phyloP scores from a whole-genome alignment of 2,797 vertebrate genomes.

The Phaenicophaeus curvirostris region DNA sequence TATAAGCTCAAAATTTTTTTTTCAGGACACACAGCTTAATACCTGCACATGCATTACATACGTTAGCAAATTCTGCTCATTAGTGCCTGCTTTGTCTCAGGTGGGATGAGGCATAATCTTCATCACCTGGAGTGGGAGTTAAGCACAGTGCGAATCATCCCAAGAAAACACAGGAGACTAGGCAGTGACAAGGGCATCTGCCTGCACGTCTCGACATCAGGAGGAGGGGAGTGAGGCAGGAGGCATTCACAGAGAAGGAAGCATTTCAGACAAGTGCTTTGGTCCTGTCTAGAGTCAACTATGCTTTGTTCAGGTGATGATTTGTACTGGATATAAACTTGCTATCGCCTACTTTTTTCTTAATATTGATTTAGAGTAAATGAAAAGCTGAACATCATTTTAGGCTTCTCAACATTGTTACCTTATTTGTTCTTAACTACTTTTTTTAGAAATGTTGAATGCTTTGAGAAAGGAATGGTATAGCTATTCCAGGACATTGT shows the following conservation, averaged over 20 bases:
- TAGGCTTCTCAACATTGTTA: background rate
- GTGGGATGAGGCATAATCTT: constrained; percentile 18
- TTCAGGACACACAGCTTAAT: background rate
- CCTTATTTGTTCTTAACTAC: background rate
- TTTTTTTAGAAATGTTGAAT: background rate
- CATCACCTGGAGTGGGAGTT: constrained; percentile 30
- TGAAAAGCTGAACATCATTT: background rate
- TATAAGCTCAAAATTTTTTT: background rate
- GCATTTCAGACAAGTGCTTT: constrained; percentile 24
- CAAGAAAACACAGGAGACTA: background rate
- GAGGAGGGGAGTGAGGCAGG: background rate
- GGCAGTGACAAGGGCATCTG: constrained; percentile 53
- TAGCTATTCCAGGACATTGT: background rate
- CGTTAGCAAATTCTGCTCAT: constrained; percentile 14
- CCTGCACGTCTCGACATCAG: constrained; percentile 37
- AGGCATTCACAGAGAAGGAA: constrained; percentile 21
- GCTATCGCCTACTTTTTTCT: background rate
- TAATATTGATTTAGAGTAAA: constrained; percentile 19
- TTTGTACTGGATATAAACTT: background rate
- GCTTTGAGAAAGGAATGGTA: background rate
- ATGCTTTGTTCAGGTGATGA: constrained; percentile 10
- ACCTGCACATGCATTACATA: constrained; percentile 45
- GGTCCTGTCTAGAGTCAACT: constrained; percentile 21
- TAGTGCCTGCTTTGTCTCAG: constrained; percentile 56
- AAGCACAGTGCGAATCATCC: background rate